Conservation (phyloP, 1,140 invertebrate species). For the Panonychus citri region DNA sequence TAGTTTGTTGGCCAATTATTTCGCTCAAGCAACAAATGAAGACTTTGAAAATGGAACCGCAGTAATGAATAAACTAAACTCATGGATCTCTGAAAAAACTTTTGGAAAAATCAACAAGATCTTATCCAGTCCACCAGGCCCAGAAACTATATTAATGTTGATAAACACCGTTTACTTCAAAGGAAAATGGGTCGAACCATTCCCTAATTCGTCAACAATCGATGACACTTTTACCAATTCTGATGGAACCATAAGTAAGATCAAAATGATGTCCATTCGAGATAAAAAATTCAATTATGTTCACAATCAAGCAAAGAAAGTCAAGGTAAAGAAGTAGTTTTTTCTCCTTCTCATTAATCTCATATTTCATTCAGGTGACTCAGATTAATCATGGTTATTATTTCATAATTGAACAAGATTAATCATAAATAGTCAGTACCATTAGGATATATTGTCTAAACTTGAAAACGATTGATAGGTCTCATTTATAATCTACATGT, state of each 20-base stretch:
- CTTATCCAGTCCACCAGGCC: conserved; percentile 26
- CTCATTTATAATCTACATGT: no score
- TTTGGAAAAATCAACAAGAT: background rate
- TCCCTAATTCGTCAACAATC: conserved; percentile 33
- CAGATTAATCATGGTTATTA: no score
- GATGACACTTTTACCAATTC: conserved; percentile 33
- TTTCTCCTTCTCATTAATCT: no score
- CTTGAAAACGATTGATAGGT: no score
- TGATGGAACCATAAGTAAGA: background rate
- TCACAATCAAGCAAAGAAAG: background rate
- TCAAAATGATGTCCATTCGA: background rate
- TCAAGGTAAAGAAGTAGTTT: background rate
- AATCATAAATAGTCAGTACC: no score
- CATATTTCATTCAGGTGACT: no score
- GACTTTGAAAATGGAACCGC: background rate
- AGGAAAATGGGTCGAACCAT: conserved; percentile 46
- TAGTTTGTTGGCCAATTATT: background rate
- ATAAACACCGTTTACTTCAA: conserved; percentile 70
- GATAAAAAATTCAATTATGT: background rate
- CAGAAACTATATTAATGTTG: conserved; percentile 34
- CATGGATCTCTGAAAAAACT: background rate
- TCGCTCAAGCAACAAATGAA: background rate
- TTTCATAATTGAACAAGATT: no score
- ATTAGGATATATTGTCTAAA: no score
- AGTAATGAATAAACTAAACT: background rate